Evolutionary conservation across 2,888 invertebrate species (phyloP), one percentile per base, ranked within the genome.

Genomic region (Cosmorhoe ocellata): DNA sequence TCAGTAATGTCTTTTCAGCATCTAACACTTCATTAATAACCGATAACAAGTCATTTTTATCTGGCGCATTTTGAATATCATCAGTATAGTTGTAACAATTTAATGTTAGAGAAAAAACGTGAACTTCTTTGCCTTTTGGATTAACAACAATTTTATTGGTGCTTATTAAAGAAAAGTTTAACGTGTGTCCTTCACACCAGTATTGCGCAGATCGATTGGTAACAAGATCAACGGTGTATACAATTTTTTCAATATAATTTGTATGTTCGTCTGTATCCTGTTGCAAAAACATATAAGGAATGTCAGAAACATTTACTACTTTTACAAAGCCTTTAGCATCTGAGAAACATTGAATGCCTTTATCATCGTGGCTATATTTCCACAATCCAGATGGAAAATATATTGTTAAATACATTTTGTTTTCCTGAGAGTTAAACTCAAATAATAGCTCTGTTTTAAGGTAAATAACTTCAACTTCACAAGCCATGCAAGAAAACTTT

Each of bases 131-230:
- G 2, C 80, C 79, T 60, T 70, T 77, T 12, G 87, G 84, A 50
- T 85, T 87, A 0, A 92, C 92, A 14, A 93, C 72, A 22, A 93
- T 74, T 69, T 76, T 91, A 8, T 89, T 73, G 0, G 93, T 91
- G 46, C 71, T 63, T 11, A 92, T 69, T 12, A 90, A 66, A n/a
- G 86, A 74, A 63, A 92, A 91, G 52, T 91, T 80, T 47, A 79
- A 79, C 3, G 91, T 84, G 60, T 92, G 91, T 0, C 91, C 92
- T 74, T 92, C 92, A 68, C 94, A 94, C 93, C 93, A 93, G 69
- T 94, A 94, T 58, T 92, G 86, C 0, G 93, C 93, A 0, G 92
- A 89, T 51, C 88, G 84, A 32, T 91, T 81, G 1, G 81, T 85
- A 32, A 91, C 78, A 1, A 92, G 70, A 57, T 91, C 80, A 1